Percentiles rank a stretch among this genome's conserved stretches.
phyloP scores from a whole-genome alignment of 2,113 vertebrate genomes.

The Hippocampus barbouri region DNA sequence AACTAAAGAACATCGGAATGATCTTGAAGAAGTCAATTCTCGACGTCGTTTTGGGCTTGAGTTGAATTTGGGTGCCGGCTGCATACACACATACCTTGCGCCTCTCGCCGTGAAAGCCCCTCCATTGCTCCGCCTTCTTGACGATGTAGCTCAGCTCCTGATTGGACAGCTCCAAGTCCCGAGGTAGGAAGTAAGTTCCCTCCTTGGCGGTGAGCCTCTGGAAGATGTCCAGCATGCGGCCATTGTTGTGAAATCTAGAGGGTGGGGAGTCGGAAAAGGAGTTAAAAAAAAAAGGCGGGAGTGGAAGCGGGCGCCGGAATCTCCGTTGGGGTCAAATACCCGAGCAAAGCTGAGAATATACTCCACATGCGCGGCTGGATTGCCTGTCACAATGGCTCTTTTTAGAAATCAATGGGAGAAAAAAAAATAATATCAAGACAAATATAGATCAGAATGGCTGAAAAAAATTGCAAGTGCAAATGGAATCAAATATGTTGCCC shows the following conservation, averaged over 20 bases:
- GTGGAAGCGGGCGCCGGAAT: conserved; percentile 9
- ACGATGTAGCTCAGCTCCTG: conserved; percentile 87
- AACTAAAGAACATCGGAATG: conserved; percentile 68
- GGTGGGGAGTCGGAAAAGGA: conserved; percentile 21
- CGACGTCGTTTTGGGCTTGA: neutral
- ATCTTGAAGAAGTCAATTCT: conserved; percentile 36
- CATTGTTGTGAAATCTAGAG: conserved; percentile 78
- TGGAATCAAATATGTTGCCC: conserved; percentile 62
- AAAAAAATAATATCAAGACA: neutral
- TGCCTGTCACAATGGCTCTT: conserved; percentile 19
- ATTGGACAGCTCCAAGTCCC: conserved; percentile 86
- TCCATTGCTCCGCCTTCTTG: conserved; percentile 87
- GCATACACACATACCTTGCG: conserved; percentile 70
- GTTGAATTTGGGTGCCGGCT: too few relatives aligned
- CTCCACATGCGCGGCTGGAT: neutral
- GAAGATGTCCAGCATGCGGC: conserved; percentile 81
- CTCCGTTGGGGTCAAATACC: conserved; percentile 21
- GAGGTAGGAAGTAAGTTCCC: conserved; percentile 77
- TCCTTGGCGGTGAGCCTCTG: conserved; percentile 78
- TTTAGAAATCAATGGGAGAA: neutral
- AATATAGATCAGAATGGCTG: conserved; percentile 42
- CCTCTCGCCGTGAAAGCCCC: conserved; percentile 84
- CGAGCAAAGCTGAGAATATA: neutral
- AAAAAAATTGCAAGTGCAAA: conserved; percentile 33
- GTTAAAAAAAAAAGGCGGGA: neutral